Evolutionary conservation across 2,797 vertebrate species (phyloP).

Genomic region (Fringilla coelebs): DNA sequence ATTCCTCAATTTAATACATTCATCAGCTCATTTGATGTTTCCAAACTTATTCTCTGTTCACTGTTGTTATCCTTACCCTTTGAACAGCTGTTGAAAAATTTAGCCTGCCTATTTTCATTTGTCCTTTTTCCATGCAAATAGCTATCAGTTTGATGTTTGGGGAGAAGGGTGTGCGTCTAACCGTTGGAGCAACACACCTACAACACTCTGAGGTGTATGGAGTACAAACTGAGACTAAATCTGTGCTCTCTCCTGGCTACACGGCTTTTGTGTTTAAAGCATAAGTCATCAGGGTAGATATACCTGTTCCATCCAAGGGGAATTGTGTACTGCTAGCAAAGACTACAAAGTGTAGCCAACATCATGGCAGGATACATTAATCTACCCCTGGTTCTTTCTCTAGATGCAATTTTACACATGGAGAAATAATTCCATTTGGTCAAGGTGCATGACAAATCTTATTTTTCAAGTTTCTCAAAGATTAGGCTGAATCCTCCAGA

Average conservation of each 20-base stretch:
- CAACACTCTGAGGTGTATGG: neutral
- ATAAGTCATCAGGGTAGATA: neutral
- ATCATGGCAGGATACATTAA: neutral
- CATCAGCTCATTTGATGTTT: neutral
- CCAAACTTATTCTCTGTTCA: neutral
- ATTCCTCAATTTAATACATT: neutral
- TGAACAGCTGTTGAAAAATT: neutral
- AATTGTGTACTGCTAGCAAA: neutral
- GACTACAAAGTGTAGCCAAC: neutral
- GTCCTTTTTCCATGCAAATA: neutral
- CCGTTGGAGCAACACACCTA: neutral
- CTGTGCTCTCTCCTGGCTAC: neutral
- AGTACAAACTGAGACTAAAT: neutral
- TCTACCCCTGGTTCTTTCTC: neutral
- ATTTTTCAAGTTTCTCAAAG: neutral
- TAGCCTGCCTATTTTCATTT: neutral
- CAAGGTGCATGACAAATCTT: accelerated
- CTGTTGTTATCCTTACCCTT: neutral
- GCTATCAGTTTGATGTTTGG: neutral
- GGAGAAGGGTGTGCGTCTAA: neutral
- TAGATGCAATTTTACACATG: neutral
- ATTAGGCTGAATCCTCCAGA: neutral
- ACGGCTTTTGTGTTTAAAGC: neutral
- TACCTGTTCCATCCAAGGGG: neutral
- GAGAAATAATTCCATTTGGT: neutral